Evolutionary conservation across 1,140 invertebrate species (phyloP), one percentile per base, ranked within the genome.

Genomic region (Hesperophylax magnus): DNA sequence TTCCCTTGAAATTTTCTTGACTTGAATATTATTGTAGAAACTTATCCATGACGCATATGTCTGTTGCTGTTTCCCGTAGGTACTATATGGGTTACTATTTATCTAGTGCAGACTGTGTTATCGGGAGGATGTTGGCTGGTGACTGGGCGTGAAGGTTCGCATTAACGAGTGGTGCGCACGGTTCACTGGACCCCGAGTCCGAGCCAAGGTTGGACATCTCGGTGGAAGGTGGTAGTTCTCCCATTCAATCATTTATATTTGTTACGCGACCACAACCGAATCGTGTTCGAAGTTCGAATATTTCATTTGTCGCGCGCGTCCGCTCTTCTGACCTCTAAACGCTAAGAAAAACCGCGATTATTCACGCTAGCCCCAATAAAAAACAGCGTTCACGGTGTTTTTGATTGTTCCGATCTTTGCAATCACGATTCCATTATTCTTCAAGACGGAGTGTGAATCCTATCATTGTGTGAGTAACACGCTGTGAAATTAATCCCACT

Each of bases 401-500:
- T 75, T 80, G 65, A 81, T 83, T 81, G 77, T 81, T 77, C 77
- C 39, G 58, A 80, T 63, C 79, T 81, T 84, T 47, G 77, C 83
- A 82, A 84, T 79, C 76, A 65, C 77, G 60, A 67, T 63, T 77
- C 79, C 82, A 88, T 89, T 90, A 89, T 87, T 82, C 83, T 82
- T 78, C 84, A 63, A 84, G 85, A 85, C 81, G 81, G 82, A 82
- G 86, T 86, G 86, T 87, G 86, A 85, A 90, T 90, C 89, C 89
- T 89, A 88, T 85, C 86, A 90, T 90, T 90, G 89, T 90, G 71
- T 79, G 81, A 39, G 78, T 87, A 87, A 90, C 85, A 79, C 76
- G 82, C 87, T 88, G 86, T 88, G 89, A 90, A 90, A 86, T 86
- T 83, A 86, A 86, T 86, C 87, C 85, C 86, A 85, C 86, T 85